These are phyloP conservation scores for Dicerorhinus sumatrensis DNA, from an alignment of 2,113 vertebrate species.

Conservation along the genomic window DNA sequence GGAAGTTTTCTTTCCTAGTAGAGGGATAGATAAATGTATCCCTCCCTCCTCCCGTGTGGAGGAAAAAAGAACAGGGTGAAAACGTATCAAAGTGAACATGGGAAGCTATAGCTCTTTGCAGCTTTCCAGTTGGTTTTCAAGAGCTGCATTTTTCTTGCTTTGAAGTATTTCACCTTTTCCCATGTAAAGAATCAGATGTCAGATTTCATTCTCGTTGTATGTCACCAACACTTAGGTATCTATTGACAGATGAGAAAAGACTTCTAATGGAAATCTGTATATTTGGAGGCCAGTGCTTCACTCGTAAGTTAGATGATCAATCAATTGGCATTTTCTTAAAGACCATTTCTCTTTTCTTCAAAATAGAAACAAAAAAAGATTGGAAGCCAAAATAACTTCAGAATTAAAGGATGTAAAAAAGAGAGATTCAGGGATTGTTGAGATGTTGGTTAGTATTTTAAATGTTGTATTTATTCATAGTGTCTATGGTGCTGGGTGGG, in stretches of 20 bases:
- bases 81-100: neutral
- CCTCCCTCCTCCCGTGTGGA: neutral
- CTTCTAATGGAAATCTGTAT: neutral
- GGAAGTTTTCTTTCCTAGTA: neutral
- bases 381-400: slow-evolving; percentile 31
- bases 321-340: slow-evolving; percentile 39
- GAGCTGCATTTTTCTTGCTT: slow-evolving; percentile 3
- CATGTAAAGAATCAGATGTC: neutral
- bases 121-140: neutral
- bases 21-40: neutral
- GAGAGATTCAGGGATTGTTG: neutral
- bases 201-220: neutral
- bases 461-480: neutral
- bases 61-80: neutral
- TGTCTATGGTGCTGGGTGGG: neutral
- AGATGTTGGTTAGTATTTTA: slow-evolving; percentile 20
- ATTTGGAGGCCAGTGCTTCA: neutral
- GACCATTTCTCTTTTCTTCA: slow-evolving; percentile 14
- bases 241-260: neutral
- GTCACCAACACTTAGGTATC: neutral
- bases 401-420: neutral
- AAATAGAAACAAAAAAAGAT: slow-evolving; percentile 44
- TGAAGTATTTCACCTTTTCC: slow-evolving; percentile 4
- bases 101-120: neutral
- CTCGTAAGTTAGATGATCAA: neutral